These are phyloP conservation scores for Schizopygopsis pylzovi DNA, from an alignment of 2,797 vertebrate genomes.

Conservation along the genomic window DNA sequence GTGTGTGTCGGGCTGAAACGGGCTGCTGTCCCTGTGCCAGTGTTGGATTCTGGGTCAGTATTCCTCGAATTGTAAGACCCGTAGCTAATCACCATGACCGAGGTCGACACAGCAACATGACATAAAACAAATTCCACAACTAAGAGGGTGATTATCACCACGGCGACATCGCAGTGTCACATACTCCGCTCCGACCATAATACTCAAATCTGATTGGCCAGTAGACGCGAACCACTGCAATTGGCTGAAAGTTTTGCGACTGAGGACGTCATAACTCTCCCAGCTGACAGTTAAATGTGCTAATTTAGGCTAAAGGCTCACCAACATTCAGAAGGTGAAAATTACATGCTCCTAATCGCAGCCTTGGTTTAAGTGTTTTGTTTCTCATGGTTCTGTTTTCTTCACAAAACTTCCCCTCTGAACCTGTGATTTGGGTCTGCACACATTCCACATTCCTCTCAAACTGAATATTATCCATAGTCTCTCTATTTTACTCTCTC, in stretches of 20 bases:
- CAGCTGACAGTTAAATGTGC: slow-evolving; percentile 42
- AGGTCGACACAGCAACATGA: slow-evolving; percentile 50
- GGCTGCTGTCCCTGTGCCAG: background rate
- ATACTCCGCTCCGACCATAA: slow-evolving; percentile 21
- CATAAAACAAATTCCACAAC: slow-evolving; percentile 67
- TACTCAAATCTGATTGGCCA: slow-evolving; percentile 29
- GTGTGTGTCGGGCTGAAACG: background rate
- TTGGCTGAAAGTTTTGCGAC: slow-evolving; percentile 23
- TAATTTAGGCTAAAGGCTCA: slow-evolving; percentile 37
- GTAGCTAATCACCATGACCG: slow-evolving; percentile 46
- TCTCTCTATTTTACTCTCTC: slow-evolving; percentile 4
- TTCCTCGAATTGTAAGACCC: slow-evolving; percentile 34
- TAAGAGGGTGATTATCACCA: slow-evolving; percentile 61
- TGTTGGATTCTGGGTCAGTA: slow-evolving; percentile 15
- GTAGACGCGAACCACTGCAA: background rate
- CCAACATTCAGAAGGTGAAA: slow-evolving; percentile 33
- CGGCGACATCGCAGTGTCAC: slow-evolving; percentile 48
- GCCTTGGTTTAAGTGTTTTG: slow-evolving; percentile 33
- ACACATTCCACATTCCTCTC: slow-evolving; percentile 35
- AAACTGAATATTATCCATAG: slow-evolving; percentile 27
- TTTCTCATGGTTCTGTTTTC: slow-evolving; percentile 18
- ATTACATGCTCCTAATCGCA: slow-evolving; percentile 27
- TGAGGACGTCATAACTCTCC: slow-evolving; percentile 40
- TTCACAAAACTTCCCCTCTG: slow-evolving; percentile 11
- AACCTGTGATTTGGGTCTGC: slow-evolving; percentile 35